These are phyloP conservation scores for Pilophorus perplexus DNA, from an alignment of 2,888 invertebrate genomes.

Conservation along the genomic window DNA sequence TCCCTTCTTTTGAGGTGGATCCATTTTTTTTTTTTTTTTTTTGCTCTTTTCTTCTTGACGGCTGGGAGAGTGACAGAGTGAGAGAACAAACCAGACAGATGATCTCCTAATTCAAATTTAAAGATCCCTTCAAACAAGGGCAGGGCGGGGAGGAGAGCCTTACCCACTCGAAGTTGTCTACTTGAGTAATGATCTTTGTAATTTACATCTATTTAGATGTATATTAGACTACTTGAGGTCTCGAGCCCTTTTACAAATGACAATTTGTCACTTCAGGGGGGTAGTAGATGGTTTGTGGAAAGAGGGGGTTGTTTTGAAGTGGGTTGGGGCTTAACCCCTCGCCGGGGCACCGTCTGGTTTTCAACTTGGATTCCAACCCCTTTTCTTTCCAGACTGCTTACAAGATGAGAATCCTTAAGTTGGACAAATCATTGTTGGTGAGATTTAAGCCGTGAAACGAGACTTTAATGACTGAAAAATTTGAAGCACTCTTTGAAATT, in stretches of 20 bases:
- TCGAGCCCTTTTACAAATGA: constrained; percentile 28
- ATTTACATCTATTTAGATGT: constrained; percentile 47
- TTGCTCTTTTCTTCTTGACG: neutral
- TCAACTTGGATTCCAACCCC: neutral
- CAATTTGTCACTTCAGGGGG: constrained; percentile 43
- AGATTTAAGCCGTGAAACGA: no score
- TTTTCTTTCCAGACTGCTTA: no score
- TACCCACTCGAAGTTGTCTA: constrained; percentile 39
- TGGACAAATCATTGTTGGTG: no score
- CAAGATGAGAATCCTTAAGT: no score
- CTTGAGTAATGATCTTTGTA: constrained; percentile 45
- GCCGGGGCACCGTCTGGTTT: neutral
- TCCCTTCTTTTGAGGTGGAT: no score
- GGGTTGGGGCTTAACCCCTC: constrained; percentile 28
- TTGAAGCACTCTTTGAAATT: no score
- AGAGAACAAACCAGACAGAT: constrained; percentile 26
- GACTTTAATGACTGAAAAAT: no score
- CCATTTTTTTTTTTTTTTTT: no score
- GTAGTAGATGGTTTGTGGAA: constrained; percentile 17
- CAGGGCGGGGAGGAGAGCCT: constrained; percentile 8
- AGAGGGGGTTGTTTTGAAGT: constrained; percentile 34
- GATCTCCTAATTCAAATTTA: constrained; percentile 38
- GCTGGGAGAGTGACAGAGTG: neutral
- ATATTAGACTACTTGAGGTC: constrained; percentile 46
- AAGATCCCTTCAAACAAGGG: constrained; percentile 35